These are phyloP conservation scores for Oreotrochilus melanogaster DNA, from an alignment of 2,113 vertebrate species.

Conservation along the genomic window DNA sequence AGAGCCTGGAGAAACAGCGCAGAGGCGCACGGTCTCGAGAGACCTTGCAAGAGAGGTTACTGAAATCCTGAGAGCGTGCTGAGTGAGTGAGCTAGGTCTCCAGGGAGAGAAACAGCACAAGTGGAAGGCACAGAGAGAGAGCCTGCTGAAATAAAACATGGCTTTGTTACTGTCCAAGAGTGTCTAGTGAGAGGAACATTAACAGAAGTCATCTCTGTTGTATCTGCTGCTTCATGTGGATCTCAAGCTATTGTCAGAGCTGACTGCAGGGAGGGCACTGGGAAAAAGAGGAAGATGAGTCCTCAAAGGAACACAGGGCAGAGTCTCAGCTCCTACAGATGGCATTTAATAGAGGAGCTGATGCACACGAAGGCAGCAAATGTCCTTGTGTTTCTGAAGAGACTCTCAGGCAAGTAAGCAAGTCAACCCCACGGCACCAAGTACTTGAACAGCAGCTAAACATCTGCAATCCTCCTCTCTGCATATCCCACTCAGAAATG, in stretches of 20 bases:
- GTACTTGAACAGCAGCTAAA: neutral
- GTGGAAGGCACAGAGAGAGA: neutral
- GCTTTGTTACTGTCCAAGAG: neutral
- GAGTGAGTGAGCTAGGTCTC: neutral
- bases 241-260: neutral
- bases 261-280: fast-evolving
- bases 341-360: neutral
- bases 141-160: neutral
- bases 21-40: neutral
- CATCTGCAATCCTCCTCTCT: neutral
- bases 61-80: constrained; percentile 31
- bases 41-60: constrained; percentile 27
- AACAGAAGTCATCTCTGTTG: neutral
- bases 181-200: neutral
- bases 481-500: neutral
- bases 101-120: neutral
- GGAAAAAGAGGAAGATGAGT: neutral
- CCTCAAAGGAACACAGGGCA: neutral
- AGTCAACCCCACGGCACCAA: neutral
- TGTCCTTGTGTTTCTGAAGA: neutral
- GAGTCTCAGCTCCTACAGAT: fast-evolving
- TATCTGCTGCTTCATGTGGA: neutral
- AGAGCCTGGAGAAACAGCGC: constrained; percentile 42
- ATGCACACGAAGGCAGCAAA: neutral
- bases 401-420: neutral